Percentiles rank a stretch among this genome's conserved stretches.
Evolutionary conservation across 2,888 invertebrate genomes (phyloP).

Genomic region (Oegoconia quadripuncta): DNA sequence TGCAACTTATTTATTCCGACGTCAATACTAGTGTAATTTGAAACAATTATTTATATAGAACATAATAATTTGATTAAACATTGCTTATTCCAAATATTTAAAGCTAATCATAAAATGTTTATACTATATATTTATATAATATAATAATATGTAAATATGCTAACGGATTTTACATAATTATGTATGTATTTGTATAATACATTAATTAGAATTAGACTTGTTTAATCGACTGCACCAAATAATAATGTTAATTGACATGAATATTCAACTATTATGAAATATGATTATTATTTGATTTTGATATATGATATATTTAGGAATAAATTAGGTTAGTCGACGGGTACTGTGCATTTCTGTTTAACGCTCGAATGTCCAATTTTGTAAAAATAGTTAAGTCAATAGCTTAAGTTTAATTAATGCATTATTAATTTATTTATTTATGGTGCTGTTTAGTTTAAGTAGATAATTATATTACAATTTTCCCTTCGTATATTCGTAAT

Average conservation of each 20-base stretch:
- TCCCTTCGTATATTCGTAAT: conserved; percentile 23
- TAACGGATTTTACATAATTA: conserved; percentile 29
- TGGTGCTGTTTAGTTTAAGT: conserved; percentile 58
- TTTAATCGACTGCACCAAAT: conserved; percentile 50
- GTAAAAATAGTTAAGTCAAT: conserved; percentile 55
- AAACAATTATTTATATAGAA: too few relatives aligned
- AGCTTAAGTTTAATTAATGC: conserved; percentile 28
- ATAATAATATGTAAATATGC: conserved; percentile 35
- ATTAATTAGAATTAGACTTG: conserved; percentile 26
- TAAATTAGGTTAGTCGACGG: conserved; percentile 71
- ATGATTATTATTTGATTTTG: conserved; percentile 29
- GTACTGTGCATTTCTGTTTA: conserved; percentile 69
- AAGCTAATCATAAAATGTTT: conserved; percentile 22
- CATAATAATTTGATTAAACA: too few relatives aligned
- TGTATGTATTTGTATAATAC: conserved; percentile 30
- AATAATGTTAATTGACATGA: conserved; percentile 30
- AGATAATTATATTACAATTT: conserved; percentile 31
- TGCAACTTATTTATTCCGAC: conserved; percentile 33
- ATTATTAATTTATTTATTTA: conserved; percentile 36
- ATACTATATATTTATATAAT: conserved; percentile 20
- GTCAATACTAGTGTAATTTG: conserved; percentile 30
- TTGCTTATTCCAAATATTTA: conserved; percentile 29
- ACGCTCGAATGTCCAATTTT: conserved; percentile 70
- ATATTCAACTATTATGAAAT: conserved; percentile 36
- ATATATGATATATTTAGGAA: conserved; percentile 27